Base-by-base conservation (phyloP, 1,140 invertebrate species). In the Magallana angulata region DNA sequence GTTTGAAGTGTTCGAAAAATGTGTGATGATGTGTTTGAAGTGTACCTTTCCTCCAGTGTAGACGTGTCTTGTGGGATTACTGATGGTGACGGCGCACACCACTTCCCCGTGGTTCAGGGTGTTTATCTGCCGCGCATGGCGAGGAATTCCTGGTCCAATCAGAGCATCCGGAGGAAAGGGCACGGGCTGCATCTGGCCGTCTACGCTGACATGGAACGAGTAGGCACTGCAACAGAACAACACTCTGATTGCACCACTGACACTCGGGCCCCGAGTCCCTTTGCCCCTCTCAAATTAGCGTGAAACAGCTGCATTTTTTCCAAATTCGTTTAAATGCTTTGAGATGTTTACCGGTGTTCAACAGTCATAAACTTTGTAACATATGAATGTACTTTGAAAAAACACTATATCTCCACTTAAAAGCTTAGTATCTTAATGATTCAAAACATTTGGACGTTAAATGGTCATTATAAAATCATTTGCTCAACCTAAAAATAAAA, bases 91-190 rank as follows among this genome's bases (percentile, higher is more conserved):
- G 96, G 99, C 94, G 97, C 99, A 96, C 95, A 99, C 95, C 14
- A 98, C 98, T 95, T 99, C 99, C 11, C 98, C 99, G 94, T 99
- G 99, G 89, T 97, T 97, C 89, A 99, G 95, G 5, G 98, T 98
- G 93, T 98, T 98, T 87, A 98, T 97, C 94, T 98, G 97, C 48
- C 98, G 96, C 30, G 98, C 98, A 93, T 98, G 97, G 87, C 98
- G 96, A 1, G 98, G 98, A 93, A 99, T 98, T 11, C 98, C 98
- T 18, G 98, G 97, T 36, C 97, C 98, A 86, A 97, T 96, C 56
- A 99, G 95, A 62, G 98, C 98, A 95, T 99, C 98, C 56, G 97
- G 96, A n/a, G 98, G 98, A 95, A 99, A 99, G 80, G 97, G 97
- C 76, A 99, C 98, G 9, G 98, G 98, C 93, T 98, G 97, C 94